A percentile compares a stretch with the other conserved stretches of the same genome.
These are phyloP conservation scores for Dromococcyx pavoninus DNA, from an alignment of 2,797 vertebrate species.

Conservation along the genomic window DNA sequence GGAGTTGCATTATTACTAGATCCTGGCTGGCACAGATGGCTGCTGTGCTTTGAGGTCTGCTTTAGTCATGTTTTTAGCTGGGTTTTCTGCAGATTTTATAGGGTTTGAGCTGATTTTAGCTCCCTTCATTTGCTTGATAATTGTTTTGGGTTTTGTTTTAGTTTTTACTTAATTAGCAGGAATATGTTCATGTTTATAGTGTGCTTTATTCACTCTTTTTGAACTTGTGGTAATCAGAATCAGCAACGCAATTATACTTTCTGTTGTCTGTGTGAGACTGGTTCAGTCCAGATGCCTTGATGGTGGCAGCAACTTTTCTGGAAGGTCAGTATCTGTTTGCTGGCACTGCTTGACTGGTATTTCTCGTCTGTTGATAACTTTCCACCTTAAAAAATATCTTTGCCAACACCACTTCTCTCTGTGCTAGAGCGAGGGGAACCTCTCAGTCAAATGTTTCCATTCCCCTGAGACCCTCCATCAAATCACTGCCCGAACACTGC, in stretches of 20 bases:
- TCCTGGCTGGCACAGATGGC: constrained; percentile 69
- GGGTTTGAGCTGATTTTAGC: constrained; percentile 62
- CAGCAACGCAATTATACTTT: constrained; percentile 39
- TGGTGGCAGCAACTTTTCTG: background rate
- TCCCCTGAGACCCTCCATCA: background rate
- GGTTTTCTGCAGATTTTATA: constrained; percentile 63
- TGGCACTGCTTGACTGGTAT: background rate
- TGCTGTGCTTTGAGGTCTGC: constrained; percentile 60
- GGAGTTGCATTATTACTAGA: constrained; percentile 67
- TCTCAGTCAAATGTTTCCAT: background rate
- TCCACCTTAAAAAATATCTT: background rate
- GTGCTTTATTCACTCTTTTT: constrained; percentile 43
- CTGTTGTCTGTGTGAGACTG: constrained; percentile 25
- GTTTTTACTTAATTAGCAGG: constrained; percentile 71
- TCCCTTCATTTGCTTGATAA: constrained; percentile 73
- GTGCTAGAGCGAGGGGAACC: background rate
- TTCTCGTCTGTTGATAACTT: constrained; percentile 3
- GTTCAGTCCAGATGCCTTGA: background rate
- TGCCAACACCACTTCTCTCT: background rate
- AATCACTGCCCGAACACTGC: background rate
- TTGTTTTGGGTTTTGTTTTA: constrained; percentile 60
- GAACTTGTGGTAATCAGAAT: constrained; percentile 50
- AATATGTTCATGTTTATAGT: constrained; percentile 61
- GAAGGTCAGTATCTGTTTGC: constrained; percentile 30
- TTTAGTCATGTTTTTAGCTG: constrained; percentile 60